Base-by-base conservation (phyloP, 2,888 invertebrate species). In the Diachrysia chrysitis region DNA sequence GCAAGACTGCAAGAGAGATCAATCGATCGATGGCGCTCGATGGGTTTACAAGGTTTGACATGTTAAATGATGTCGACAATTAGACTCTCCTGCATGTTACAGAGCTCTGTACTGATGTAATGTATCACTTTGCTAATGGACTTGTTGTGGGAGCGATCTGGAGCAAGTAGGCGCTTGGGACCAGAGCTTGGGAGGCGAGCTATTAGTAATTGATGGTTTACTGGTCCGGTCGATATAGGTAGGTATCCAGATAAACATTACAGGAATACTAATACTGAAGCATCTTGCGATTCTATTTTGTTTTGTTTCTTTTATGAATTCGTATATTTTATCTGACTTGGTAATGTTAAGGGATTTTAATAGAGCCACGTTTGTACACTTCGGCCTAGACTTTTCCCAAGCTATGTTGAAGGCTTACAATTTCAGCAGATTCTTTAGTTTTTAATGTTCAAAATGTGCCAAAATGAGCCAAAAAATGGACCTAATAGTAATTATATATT, bases 1-100 rank as follows among this genome's bases (percentile, higher is more conserved):
- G 57, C 51, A 23, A 32, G 57, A 53, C 10, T 57, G 57, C 51
- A 23, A 32, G 57, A 53, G 57, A 79, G 69, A 79, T 72, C 55
- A 70, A 79, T 76, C 64, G 71, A 58, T 69, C 56, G 66, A 57
- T 65, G 68, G 54, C 62, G 56, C 42, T 51, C 63, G 71, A 79
- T 76, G 60, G 71, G 66, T 80, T 73, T 74, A 81, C 73, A 78
- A 78, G 66, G 68, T 69, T 74, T 66, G 83, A 83, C 81, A 81
- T 63, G 73, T 73, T 83, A 69, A 81, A 81, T 71, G 75, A 73
- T 66, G 67, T 53, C 58, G 65, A 65, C 58, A 69, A 80, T 81
- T 78, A 75, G 73, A 69, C 10, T 65, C 66, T 74, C 61, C 53
- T 37, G 54, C 55, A 56, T 59, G 69, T 55, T 35, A 32, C 66